Conservation (phyloP, 2,113 vertebrate genomes). For the Irena cyanogastra region DNA sequence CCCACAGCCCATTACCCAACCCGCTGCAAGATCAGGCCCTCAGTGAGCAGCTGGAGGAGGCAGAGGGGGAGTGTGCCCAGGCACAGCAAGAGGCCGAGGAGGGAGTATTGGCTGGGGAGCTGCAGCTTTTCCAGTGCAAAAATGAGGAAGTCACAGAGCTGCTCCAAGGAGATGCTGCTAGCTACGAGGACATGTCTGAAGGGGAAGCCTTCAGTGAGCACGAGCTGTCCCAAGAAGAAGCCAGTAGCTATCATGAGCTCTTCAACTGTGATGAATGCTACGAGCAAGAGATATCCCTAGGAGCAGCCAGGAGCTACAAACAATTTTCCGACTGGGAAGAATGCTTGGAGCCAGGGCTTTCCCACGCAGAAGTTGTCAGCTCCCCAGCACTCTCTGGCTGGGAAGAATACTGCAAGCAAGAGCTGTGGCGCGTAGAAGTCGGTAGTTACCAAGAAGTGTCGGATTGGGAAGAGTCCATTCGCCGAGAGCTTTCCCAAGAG, state of each 20-base stretch:
- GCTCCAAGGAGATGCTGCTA: not conserved
- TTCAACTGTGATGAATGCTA: not conserved
- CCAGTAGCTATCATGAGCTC: no score
- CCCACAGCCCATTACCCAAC: not conserved
- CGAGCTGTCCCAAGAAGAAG: not conserved
- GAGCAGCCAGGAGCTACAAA: not conserved
- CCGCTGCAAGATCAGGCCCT: no score
- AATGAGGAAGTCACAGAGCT: not conserved
- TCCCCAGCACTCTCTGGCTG: not conserved
- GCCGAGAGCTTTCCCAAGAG: no score
- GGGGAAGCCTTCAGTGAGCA: not conserved
- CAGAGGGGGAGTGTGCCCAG: fast-evolving
- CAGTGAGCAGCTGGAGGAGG: not conserved
- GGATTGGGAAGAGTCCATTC: no score
- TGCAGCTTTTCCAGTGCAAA: not conserved
- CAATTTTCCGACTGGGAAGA: not conserved
- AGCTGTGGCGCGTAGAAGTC: no score
- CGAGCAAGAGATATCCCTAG: not conserved
- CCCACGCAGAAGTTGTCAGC: not conserved
- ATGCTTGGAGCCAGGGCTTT: not conserved
- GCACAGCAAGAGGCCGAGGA: not conserved
- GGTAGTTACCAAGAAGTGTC: no score
- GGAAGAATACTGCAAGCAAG: not conserved
- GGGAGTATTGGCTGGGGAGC: not conserved
- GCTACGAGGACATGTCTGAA: not conserved